phyloP scores from a whole-genome alignment of 2,797 vertebrate species.

The Limnodromus scolopaceus region DNA sequence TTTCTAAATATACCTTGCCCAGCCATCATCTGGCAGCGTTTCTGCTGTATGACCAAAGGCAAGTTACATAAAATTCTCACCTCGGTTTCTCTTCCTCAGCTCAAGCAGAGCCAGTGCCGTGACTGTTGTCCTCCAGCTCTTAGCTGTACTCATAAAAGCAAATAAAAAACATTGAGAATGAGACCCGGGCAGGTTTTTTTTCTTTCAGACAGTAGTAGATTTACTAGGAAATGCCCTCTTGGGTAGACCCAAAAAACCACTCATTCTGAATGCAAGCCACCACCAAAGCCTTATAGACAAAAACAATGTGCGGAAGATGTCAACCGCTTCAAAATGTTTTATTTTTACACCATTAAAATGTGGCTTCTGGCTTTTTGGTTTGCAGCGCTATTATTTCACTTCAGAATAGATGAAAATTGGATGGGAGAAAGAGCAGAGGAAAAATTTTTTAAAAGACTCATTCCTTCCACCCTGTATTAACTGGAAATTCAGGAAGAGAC shows the following conservation, averaged over 20 bases:
- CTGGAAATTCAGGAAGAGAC: not conserved
- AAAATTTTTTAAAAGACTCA: not conserved
- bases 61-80: slow-evolving; percentile 38
- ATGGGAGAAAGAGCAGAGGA: not conserved
- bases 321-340: not conserved
- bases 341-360: not conserved
- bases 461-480: not conserved
- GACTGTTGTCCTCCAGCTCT: slow-evolving; percentile 5
- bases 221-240: not conserved
- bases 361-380: not conserved
- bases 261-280: not conserved
- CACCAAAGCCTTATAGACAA: not conserved
- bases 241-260: not conserved
- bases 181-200: not conserved
- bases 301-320: not conserved
- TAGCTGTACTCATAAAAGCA: not conserved
- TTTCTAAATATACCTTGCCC: slow-evolving; percentile 36
- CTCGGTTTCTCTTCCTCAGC: not conserved
- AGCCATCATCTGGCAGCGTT: not conserved
- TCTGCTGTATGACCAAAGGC: not conserved
- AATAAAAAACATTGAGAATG: not conserved
- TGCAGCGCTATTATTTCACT: not conserved
- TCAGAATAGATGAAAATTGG: not conserved
- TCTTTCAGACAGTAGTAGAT: not conserved
- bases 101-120: not conserved